A percentile compares a stretch with the other conserved stretches of the same genome.
Conservation (phyloP, 2,113 vertebrate species). For the Oxygymnocypris stewartii region DNA sequence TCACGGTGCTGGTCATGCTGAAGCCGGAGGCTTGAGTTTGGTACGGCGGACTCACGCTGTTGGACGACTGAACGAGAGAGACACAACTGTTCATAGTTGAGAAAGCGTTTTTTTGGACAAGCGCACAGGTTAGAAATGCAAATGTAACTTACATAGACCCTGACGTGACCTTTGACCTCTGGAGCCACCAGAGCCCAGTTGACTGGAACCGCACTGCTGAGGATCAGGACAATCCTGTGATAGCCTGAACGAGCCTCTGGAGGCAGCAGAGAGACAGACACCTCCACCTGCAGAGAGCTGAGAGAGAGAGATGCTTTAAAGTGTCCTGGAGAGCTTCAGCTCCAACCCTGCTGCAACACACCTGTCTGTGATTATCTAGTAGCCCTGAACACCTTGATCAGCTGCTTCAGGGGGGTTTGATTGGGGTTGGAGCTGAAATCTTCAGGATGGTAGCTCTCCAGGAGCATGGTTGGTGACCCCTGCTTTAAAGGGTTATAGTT, state of each 20-base stretch:
- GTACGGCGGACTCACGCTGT: conserved; percentile 70
- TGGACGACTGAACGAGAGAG: conserved; percentile 70
- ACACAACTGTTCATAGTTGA: neutral
- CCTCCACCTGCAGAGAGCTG: conserved; percentile 71
- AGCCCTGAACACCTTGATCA: too few species aligned
- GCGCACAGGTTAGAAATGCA: neutral
- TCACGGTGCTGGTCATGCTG: conserved; percentile 60
- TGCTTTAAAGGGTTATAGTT: too few species aligned
- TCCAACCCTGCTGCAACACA: too few species aligned
- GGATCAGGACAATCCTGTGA: conserved; percentile 69
- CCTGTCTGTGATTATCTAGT: too few species aligned
- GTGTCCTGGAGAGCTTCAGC: too few species aligned
- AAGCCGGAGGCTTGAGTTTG: conserved; percentile 65
- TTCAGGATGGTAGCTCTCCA: too few species aligned
- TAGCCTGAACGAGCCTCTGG: conserved; percentile 51
- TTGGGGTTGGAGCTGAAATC: too few species aligned
- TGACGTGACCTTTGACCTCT: conserved; percentile 67
- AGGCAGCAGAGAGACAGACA: conserved; percentile 70
- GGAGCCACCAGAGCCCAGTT: conserved; percentile 72
- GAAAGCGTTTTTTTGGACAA: neutral
- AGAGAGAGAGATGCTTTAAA: too few species aligned
- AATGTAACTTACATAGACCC: conserved; percentile 64
- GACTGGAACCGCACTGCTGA: conserved; percentile 73
- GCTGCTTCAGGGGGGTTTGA: too few species aligned
- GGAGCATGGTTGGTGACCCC: too few species aligned